These are phyloP conservation scores for Vespertilio murinus DNA, from an alignment of 2,797 vertebrate species.

Conservation along the genomic window DNA sequence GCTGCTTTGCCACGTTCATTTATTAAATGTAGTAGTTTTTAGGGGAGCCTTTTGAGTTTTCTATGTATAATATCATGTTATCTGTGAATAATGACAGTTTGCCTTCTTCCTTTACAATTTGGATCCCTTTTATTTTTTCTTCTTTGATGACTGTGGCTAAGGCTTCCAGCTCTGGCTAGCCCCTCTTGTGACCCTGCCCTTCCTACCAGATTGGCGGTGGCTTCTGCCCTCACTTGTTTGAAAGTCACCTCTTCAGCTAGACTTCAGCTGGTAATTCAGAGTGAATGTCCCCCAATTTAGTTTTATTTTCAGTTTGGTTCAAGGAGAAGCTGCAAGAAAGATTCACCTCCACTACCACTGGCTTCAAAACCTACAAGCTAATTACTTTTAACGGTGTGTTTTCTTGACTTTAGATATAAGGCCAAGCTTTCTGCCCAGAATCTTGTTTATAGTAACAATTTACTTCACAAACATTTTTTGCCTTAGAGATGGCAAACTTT, in stretches of 20 bases:
- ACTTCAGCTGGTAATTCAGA: not conserved
- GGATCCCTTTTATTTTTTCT: not conserved
- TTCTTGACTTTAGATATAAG: slow-evolving; percentile 33
- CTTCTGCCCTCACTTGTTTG: not conserved
- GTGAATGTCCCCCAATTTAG: not conserved
- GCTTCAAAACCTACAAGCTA: not conserved
- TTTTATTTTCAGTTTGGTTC: not conserved
- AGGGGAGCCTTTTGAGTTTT: not conserved
- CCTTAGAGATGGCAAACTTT: slow-evolving; percentile 11
- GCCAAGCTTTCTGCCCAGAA: not conserved
- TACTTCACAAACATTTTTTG: slow-evolving; percentile 23
- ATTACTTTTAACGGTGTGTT: slow-evolving; percentile 54
- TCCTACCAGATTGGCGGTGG: not conserved
- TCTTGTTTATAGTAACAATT: slow-evolving; percentile 35
- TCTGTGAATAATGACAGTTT: not conserved
- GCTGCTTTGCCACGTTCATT: not conserved
- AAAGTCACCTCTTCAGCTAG: not conserved
- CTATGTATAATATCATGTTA: not conserved
- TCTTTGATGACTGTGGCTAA: not conserved
- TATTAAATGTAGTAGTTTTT: not conserved
- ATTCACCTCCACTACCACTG: not conserved
- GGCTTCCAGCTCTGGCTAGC: not conserved
- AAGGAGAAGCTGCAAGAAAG: not conserved
- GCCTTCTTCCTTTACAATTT: not conserved
- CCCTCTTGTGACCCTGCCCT: not conserved